Evolutionary conservation across 2,888 invertebrate genomes (phyloP), one percentile per base, ranked within the genome.

Genomic region (Endotricha flammealis): DNA sequence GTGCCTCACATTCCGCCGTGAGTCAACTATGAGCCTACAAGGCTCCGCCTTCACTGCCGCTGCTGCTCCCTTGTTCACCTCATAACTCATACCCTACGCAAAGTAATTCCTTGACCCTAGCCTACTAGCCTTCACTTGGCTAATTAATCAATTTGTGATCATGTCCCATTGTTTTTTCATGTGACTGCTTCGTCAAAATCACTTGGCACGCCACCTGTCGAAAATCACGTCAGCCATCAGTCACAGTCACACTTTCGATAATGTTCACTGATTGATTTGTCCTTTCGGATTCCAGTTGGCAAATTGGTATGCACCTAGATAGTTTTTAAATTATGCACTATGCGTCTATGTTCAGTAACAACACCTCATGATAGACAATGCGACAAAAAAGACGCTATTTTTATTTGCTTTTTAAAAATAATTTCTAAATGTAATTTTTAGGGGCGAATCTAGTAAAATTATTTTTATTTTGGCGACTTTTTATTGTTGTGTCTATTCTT

Each of bases 1-100:
- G 60, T 35, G 48, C 50, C 46, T 49, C 47, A 50, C 75, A 78
- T 77, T 77, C 75, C 64, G 50, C 48, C 59, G 53, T 52, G 51
- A 52, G 52, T 45, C 50, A 54, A 59, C 60, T 60, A 58, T 53
- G 46, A 42, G 34, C 44, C 41, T 48, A 44, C 55, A 67, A 66
- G 68, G 67, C 58, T 59, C 57, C 44, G 52, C 62, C 45, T 51
- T 62, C 56, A 57, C 61, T 57, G 55, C 48, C 46, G 40, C 38
- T 45, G 40, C 49, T 44, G 38, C 36, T 54, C 57, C 54, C 53
- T 51, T 41, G 39, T 32, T 46, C 28, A 50, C 66, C 64, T 69
- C 68, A 65, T 60, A 55, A 57, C 53, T 46, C 60, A 48, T 53
- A 56, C 56, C 55, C 53, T 66, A n/a, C n/a, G n/a, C n/a, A 62